A percentile compares a stretch with the other conserved stretches of the same genome.
Evolutionary conservation across 2,888 invertebrate species (phyloP).

Genomic region (Oxyscelio sp.): DNA sequence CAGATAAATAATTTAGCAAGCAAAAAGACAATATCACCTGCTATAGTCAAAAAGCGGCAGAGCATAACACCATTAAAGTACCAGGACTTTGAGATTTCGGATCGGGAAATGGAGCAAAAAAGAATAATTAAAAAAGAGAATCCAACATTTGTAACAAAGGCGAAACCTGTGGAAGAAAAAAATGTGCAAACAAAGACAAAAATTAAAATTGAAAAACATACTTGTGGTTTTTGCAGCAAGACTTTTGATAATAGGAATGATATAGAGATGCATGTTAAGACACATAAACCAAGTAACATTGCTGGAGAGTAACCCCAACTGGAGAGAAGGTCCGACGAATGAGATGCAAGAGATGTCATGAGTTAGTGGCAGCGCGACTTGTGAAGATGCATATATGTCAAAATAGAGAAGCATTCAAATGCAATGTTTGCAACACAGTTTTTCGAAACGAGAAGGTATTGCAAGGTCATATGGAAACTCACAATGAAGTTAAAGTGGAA

Average conservation of each 20-base stretch:
- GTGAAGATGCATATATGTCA: slow-evolving; percentile 85
- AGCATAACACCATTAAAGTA: background rate
- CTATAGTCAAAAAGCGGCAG: background rate
- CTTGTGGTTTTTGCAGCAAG: slow-evolving; percentile 83
- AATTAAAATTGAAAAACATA: slow-evolving; percentile 74
- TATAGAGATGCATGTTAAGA: slow-evolving; percentile 81
- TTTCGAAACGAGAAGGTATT: slow-evolving; percentile 73
- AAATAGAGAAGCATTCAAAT: slow-evolving; percentile 77
- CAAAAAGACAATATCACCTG: no score
- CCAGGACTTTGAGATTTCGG: background rate
- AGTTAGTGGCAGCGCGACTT: slow-evolving; percentile 84
- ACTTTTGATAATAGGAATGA: slow-evolving; percentile 80
- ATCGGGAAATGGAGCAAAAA: background rate
- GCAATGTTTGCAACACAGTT: slow-evolving; percentile 77
- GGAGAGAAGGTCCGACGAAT: slow-evolving; percentile 83
- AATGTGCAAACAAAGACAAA: slow-evolving; percentile 10
- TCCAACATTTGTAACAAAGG: background rate
- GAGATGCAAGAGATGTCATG: slow-evolving; percentile 87
- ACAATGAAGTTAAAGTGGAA: slow-evolving; percentile 27
- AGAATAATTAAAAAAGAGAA: background rate
- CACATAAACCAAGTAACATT: slow-evolving; percentile 73
- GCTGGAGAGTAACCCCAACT: background rate
- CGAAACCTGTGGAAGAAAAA: background rate
- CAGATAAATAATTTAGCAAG: slow-evolving; percentile 79
- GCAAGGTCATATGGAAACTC: slow-evolving; percentile 66